These are phyloP conservation scores for Alloscopus bannaensis DNA, from an alignment of 2,888 invertebrate species.

Conservation along the genomic window DNA sequence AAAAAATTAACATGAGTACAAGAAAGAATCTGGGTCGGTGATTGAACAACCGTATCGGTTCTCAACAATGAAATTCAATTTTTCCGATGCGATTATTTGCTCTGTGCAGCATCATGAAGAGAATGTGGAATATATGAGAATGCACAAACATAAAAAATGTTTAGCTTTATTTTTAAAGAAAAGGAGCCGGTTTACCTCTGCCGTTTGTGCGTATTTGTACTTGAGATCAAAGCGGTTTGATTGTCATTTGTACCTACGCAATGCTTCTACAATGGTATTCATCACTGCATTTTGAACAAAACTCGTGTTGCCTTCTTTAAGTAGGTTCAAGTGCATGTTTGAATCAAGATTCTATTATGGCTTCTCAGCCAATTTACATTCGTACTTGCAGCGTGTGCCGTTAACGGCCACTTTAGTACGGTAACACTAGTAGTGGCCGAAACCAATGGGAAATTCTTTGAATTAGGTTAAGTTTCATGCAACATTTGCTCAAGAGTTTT, in stretches of 20 bases:
- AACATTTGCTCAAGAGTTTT: constrained; percentile 35
- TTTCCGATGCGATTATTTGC: background rate
- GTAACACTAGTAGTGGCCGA: constrained; percentile 17
- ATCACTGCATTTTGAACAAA: background rate
- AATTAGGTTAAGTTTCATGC: constrained; percentile 54
- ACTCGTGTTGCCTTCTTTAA: constrained; percentile 19
- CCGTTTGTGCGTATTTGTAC: constrained; percentile 19
- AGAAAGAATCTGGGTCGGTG: constrained; percentile 58
- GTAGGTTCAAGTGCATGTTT: constrained; percentile 47
- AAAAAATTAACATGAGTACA: constrained; percentile 35
- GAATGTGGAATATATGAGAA: background rate
- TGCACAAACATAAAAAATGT: background rate
- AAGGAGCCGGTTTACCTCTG: constrained; percentile 4
- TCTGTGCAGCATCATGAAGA: background rate
- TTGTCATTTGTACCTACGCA: constrained; percentile 33
- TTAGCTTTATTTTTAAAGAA: background rate
- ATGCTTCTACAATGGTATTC: constrained; percentile 1
- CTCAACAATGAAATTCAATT: constrained; percentile 35
- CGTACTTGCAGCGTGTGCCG: background rate
- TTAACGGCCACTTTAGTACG: background rate
- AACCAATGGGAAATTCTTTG: constrained; percentile 47
- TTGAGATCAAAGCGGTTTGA: constrained; percentile 27
- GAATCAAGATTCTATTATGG: constrained; percentile 9
- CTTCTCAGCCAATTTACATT: background rate
- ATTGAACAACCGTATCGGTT: constrained; percentile 53